phyloP scores from a whole-genome alignment of 2,888 invertebrate species.

The Crossocerus cetratus region DNA sequence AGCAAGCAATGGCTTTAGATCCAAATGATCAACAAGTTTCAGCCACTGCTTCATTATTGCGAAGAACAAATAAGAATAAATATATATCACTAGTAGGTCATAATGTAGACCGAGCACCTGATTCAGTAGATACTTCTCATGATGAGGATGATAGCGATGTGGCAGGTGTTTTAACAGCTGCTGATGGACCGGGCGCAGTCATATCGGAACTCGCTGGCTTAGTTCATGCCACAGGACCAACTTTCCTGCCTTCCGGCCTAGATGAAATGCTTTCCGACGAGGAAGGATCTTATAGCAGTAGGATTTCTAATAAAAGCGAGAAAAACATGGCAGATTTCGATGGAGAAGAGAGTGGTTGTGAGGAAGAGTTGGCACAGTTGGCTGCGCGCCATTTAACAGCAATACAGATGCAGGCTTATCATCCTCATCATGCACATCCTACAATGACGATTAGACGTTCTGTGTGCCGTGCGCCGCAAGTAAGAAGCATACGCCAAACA shows the following conservation, averaged over 20 bases:
- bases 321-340: conserved; percentile 97
- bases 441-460: conserved; percentile 68
- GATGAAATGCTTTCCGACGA: conserved; percentile 75
- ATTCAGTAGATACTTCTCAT: conserved; percentile 73
- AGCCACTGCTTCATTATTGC: conserved; percentile 59
- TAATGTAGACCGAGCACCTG: conserved; percentile 61
- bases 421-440: conserved; percentile 71
- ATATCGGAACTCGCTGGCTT: conserved; percentile 78
- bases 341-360: conserved; percentile 92
- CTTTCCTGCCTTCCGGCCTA: conserved; percentile 69
- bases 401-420: conserved; percentile 75
- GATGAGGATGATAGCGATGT: conserved; percentile 75
- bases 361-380: conserved; percentile 88
- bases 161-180: conserved; percentile 65
- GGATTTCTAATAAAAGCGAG: conserved; percentile 94
- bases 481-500: conserved; percentile 59
- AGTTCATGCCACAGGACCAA: conserved; percentile 73
- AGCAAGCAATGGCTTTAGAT: conserved; percentile 67
- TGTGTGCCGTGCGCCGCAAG: conserved; percentile 67
- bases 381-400: conserved; percentile 80
- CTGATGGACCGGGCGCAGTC: conserved; percentile 72
- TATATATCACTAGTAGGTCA: conserved; percentile 65
- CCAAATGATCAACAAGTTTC: conserved; percentile 70
- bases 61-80: conserved; percentile 65
- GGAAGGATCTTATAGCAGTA: conserved; percentile 92